Evolutionary conservation across 2,113 vertebrate species (phyloP), one percentile per base, ranked within the genome.

Genomic region (Lampris megalopsis): DNA sequence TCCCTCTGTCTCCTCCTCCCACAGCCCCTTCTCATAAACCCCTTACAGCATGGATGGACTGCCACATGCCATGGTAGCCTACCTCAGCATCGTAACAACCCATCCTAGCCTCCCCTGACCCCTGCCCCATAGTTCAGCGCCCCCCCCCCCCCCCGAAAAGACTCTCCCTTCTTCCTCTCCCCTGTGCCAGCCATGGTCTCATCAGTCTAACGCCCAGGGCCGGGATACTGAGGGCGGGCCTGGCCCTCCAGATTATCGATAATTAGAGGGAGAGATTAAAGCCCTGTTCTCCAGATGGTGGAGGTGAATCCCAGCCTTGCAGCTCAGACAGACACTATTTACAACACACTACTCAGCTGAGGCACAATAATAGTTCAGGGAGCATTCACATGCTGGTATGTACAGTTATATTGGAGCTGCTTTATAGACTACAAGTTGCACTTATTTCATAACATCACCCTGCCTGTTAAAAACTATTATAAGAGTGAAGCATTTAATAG

Each of bases 191-290:
- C 73, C 69, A 61, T 40, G 36, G 43, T 58, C 45, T 56, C 59
- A 24, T 24, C 24, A 24, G 24, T 24, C 24, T 24, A 56, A 8
- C 42, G 9, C 43, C 45, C 58, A 38, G 38, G 68, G 70, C 74
- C 52, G 64, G 80, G 58, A 73, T 59, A 70, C 45, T 68, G 77
- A 87, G 13, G 76, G 80, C 81, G 82, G 68, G 59, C 65, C 79
- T 80, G 85, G 42, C 71, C 74, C 62, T 77, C 59, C 62, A 89
- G 89, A 89, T 92, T 91, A 90, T 78, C 67, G 87, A 89, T 86
- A 80, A 92, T 91, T 91, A 89, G 75, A 60, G 57, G 42, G 71
- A 36, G 74, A 88, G 91, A 92, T 92, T 91, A 92, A 72, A 82
- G 79, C 53, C 58, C 71, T 64, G 75, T 75, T 72, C 71, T 88